Conservation (phyloP, 2,113 vertebrate genomes). For the Regulus satrapa region DNA sequence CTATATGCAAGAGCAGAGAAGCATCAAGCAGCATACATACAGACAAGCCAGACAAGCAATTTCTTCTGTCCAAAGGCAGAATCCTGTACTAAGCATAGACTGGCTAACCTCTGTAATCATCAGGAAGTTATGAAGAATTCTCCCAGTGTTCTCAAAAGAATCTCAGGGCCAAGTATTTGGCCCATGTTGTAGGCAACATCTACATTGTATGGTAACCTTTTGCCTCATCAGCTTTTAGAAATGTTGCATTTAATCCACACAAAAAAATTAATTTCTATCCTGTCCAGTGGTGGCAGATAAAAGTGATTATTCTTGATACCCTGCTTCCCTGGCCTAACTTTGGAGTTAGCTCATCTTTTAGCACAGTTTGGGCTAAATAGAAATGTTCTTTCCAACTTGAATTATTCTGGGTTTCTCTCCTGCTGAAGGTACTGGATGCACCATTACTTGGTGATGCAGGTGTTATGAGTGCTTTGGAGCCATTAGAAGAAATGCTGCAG, state of each 20-base stretch:
- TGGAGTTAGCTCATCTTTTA: background rate
- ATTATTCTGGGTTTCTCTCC: background rate
- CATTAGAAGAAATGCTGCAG: background rate
- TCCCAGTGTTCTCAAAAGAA: no score
- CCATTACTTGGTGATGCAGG: background rate
- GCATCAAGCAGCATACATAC: no score
- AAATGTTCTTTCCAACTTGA: background rate
- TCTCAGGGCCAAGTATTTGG: no score
- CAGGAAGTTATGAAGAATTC: no score
- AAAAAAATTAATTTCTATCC: background rate
- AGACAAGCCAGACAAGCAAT: no score
- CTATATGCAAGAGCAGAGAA: no score
- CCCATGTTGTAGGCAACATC: no score
- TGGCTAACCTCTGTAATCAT: no score
- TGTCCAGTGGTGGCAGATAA: background rate
- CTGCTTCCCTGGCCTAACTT: background rate
- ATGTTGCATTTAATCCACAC: background rate
- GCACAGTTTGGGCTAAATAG: background rate
- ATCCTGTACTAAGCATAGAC: no score
- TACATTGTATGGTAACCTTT: background rate
- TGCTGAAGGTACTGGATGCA: background rate
- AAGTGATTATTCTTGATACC: background rate
- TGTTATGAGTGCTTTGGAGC: background rate
- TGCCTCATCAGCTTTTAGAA: background rate
- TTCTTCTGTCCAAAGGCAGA: no score